phyloP scores from a whole-genome alignment of 2,888 invertebrate genomes.

The Helleia helle region DNA sequence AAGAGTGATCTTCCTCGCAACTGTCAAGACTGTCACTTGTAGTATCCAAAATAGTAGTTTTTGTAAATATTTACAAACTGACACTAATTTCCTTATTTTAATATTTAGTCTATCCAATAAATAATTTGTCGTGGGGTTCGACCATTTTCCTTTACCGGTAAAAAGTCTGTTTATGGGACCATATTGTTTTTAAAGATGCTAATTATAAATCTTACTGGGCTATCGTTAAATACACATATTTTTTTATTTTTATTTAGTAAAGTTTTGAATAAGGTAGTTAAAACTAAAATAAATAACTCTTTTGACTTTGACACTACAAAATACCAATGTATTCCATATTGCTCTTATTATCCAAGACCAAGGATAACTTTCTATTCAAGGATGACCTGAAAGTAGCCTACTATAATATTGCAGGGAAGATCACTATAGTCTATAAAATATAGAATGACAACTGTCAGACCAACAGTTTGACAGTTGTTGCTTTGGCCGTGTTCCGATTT shows the following conservation, averaged over 20 bases:
- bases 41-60: constrained; percentile 12
- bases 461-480: too few relatives aligned
- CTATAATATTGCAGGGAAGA: too few relatives aligned
- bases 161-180: constrained; percentile 13
- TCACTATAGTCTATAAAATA: too few relatives aligned
- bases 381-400: too few relatives aligned
- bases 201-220: too few relatives aligned
- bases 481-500: too few relatives aligned
- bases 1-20: constrained; percentile 11
- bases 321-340: too few relatives aligned
- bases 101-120: background rate
- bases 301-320: constrained; percentile 10
- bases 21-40: constrained; percentile 11
- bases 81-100: background rate
- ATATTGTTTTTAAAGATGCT: constrained; percentile 7
- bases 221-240: constrained; percentile 6
- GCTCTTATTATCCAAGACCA: too few relatives aligned
- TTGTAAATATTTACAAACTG: constrained; percentile 11
- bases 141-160: constrained; percentile 5
- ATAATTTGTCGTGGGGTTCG: background rate
- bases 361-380: too few relatives aligned
- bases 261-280: constrained; percentile 9
- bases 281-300: constrained; percentile 7
- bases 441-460: too few relatives aligned
- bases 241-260: constrained; percentile 5